Evolutionary conservation across 2,113 vertebrate genomes (phyloP).

Genomic region (Empidonax traillii): DNA sequence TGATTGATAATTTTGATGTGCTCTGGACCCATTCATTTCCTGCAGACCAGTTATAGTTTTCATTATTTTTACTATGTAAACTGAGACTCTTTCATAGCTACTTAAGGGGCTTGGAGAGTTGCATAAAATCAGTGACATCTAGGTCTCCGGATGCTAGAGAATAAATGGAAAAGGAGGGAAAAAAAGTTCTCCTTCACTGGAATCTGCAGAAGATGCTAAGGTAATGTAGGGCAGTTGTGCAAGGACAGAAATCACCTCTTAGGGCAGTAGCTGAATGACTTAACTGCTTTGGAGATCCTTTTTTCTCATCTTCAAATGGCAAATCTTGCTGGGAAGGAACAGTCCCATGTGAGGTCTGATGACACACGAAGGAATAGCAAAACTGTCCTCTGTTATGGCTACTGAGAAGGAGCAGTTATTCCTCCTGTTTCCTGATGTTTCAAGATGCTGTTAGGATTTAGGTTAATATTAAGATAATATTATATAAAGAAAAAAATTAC

Average conservation of each 20-base stretch:
- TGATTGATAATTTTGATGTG: background rate
- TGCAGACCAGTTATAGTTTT: background rate
- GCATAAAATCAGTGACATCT: background rate
- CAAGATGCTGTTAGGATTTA: background rate
- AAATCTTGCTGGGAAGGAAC: background rate
- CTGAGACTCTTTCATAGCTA: background rate
- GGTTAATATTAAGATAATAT: background rate
- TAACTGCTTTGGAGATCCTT: background rate
- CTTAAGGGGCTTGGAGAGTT: background rate
- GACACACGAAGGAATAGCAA: background rate
- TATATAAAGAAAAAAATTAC: background rate
- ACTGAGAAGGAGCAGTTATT: background rate
- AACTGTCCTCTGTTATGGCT: background rate
- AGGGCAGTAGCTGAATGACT: background rate
- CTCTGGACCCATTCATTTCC: background rate
- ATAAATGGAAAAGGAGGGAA: background rate
- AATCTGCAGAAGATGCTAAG: background rate
- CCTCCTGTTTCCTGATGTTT: background rate
- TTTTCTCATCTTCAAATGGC: background rate
- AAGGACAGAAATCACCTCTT: background rate
- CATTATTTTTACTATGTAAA: background rate
- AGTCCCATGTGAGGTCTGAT: background rate
- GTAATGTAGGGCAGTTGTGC: background rate
- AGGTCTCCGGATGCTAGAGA: background rate
- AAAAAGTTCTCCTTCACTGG: background rate